Evolutionary conservation across 1,140 invertebrate genomes (phyloP).

Genomic region (Bursaphelenchus mucronatus): DNA sequence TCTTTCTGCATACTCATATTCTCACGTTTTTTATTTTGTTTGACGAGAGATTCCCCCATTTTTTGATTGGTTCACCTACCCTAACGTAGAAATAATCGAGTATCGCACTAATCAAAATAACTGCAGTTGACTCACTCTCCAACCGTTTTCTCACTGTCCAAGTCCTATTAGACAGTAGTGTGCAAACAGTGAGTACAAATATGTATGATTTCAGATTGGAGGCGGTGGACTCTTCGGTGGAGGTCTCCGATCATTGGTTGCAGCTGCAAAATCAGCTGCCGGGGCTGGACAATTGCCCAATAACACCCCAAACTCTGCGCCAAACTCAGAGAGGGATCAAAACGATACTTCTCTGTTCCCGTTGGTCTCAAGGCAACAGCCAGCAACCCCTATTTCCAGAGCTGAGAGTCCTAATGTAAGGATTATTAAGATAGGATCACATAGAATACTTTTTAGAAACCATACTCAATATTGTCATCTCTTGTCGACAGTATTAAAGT

Average conservation of each 20-base stretch:
- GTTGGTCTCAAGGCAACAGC: slow-evolving; percentile 5
- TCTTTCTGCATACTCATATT: slow-evolving; percentile 2
- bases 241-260: slow-evolving; percentile 49
- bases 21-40: background rate
- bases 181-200: background rate
- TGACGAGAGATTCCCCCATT: slow-evolving; percentile 8
- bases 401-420: slow-evolving; percentile 5
- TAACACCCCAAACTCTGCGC: background rate
- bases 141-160: too few species aligned
- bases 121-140: too few species aligned
- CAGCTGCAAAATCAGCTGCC: slow-evolving; percentile 51
- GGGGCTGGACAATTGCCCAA: slow-evolving; percentile 12
- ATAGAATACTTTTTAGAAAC: slow-evolving; percentile 45
- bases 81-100: too few species aligned
- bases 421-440: background rate
- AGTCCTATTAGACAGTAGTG: too few species aligned
- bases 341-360: slow-evolving; percentile 20
- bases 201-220: slow-evolving; percentile 46
- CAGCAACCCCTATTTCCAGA: slow-evolving; percentile 8
- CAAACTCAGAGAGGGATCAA: background rate
- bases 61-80: slow-evolving; percentile 6
- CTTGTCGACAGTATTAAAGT: slow-evolving; percentile 55
- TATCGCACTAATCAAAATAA: too few species aligned
- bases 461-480: slow-evolving; percentile 56
- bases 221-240: slow-evolving; percentile 56